Base-by-base conservation (phyloP, 2,888 invertebrate species). In the Lasioglossum figueresi region DNA sequence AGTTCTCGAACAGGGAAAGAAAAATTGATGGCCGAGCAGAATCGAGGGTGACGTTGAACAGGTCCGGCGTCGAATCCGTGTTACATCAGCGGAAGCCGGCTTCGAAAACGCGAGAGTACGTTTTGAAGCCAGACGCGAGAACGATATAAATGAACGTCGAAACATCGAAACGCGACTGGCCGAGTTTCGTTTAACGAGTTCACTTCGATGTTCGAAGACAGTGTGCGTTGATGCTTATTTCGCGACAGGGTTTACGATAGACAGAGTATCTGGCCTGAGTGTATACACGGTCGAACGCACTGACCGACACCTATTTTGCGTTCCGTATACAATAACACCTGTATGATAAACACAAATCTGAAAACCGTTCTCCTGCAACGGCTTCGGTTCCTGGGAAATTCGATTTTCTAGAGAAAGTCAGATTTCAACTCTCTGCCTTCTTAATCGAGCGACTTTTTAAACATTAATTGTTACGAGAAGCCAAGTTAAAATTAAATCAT, bases 41-140 rank as follows among this genome's bases (percentile, higher is more conserved):
- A 70, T 70, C 40, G 40, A 40, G 37, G 68, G n/a, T 40, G 68
- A 70, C 68, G 68, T 70, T 70, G 68, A 70, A 70, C 68, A 37
- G 68, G 34, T 68, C 68, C 68, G 37, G 37, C 40, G 68, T 40
- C 40, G 68, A 70, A 37, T 34, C n/a, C 40, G 68, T 27, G 71
- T 71, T 71, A 27, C 71, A 43, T 71, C 71, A 71, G 71, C 71
- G 71, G 43, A 43, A 66, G 27, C 27, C 27, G 23, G 43, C 40
- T 43, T 27, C 12, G 71, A 71, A 63, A 43, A 71, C 43, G 43
- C 27, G 71, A n/a, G 40, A 27, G 34, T 10, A 71, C 71, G 71
- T 27, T 43, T 45, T 6, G 6, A 6, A 43, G 27, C 71, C 71
- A 43, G 43, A 71, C 71, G 43, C 43, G 71, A 27, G 40, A 71